These are phyloP conservation scores for Haliclystus octoradiatus DNA, from an alignment of 30 jellyfish, hydroid and myxozoan species.

Conservation along the genomic window DNA sequence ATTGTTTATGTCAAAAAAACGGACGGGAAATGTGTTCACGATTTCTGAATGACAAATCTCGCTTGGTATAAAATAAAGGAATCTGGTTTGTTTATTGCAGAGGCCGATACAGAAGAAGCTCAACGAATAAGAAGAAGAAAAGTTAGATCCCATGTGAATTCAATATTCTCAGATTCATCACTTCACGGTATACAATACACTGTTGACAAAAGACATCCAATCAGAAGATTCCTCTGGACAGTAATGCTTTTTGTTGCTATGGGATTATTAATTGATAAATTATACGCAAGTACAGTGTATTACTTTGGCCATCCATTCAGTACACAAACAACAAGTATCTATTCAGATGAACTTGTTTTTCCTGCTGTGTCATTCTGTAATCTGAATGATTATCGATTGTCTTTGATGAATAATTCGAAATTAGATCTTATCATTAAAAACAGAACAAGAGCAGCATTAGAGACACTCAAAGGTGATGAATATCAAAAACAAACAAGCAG, in stretches of 20 bases:
- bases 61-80: too few relatives aligned
- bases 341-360: slow-evolving; percentile 48
- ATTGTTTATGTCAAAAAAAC: too few relatives aligned
- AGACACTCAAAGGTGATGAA: slow-evolving; percentile 43
- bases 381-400: slow-evolving; percentile 59
- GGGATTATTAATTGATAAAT: slow-evolving; percentile 71
- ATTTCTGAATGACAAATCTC: too few relatives aligned
- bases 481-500: slow-evolving; percentile 38
- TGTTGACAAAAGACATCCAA: slow-evolving; percentile 47
- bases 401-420: slow-evolving; percentile 46
- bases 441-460: slow-evolving; percentile 16
- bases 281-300: slow-evolving; percentile 68
- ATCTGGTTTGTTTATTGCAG: background rate
- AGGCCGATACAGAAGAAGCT: slow-evolving; percentile 10
- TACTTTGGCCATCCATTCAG: slow-evolving; percentile 76
- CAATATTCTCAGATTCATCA: slow-evolving; percentile 48
- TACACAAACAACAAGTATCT: slow-evolving; percentile 66
- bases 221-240: slow-evolving; percentile 72
- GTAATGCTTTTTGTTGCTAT: slow-evolving; percentile 51
- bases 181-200: slow-evolving; percentile 82
- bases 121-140: slow-evolving; percentile 24
- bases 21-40: too few relatives aligned
- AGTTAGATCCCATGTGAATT: slow-evolving; percentile 20
- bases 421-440: too few relatives aligned
- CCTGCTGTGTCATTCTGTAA: slow-evolving; percentile 93